Evolutionary conservation across 1,140 invertebrate genomes (phyloP), one percentile per base, ranked within the genome.

Genomic region (Listronotus oregonensis): DNA sequence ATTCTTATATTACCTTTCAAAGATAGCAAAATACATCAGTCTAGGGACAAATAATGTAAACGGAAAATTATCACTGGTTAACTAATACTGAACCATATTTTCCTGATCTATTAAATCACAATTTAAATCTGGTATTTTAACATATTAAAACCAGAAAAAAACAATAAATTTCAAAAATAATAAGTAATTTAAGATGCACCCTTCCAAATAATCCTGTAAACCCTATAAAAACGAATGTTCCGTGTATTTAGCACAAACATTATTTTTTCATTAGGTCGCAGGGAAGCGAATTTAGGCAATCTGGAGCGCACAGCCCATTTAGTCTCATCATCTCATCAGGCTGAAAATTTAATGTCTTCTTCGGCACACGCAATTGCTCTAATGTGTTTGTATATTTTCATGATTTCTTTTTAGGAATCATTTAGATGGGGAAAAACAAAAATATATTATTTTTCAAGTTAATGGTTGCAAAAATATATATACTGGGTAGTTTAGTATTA

Each of bases 271-370:
- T 70, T 70, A 70, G 68, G 61, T 57, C 47, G 54, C 51, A 40
- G 58, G 43, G 49, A 66, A 43, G 49, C 50, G 70, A 64, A 63
- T 72, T 65, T 44, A 15, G 60, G 32, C 71, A 74, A 75, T 75
- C 73, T 73, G 71, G 62, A 44, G 62, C 65, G 70, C 72, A 73
- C 72, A 54, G 69, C 73, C 62, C 62, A 64, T 72, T 73, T 73
- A 74, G 71, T 71, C 70, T 69, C 72, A 71, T 71, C 70, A 67
- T 64, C 59, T 66, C 69, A 67, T 68, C 70, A 73, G 66, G 50
- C 72, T 70, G 72, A 75, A 75, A 73, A 73, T 75, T 75, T 73
- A 75, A 73, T 73, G 71, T 71, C 64, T 71, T 74, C 66, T 67
- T 58, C 59, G 62, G 55, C 62, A 66, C 71, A 73, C 72, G 71